Evolutionary conservation across 2,113 vertebrate species (phyloP).

Genomic region (Procavia capensis): DNA sequence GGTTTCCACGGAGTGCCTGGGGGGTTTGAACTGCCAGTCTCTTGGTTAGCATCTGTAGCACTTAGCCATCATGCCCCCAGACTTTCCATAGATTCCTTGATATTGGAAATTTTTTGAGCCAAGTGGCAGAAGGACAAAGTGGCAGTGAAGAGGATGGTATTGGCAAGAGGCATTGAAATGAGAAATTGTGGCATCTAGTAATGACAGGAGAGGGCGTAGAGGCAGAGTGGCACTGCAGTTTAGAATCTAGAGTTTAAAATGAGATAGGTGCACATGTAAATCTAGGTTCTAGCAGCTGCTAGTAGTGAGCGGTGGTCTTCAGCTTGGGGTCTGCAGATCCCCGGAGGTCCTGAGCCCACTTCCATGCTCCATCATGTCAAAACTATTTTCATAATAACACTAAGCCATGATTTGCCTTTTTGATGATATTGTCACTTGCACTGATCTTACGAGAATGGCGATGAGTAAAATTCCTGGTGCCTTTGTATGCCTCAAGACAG

Average conservation of each 20-base stretch:
- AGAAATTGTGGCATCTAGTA: not conserved
- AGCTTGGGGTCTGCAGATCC: not conserved
- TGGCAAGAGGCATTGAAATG: not conserved
- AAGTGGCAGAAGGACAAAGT: not conserved
- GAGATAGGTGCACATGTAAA: not conserved
- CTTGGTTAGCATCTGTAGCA: no score
- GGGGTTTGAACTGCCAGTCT: no score
- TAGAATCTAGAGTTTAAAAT: not conserved
- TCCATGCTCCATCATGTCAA: not conserved
- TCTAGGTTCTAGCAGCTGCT: not conserved
- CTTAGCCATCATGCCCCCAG: no score
- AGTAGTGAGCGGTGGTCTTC: not conserved
- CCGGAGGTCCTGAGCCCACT: not conserved
- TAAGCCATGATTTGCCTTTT: not conserved
- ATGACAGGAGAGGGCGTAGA: not conserved
- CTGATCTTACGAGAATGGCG: not conserved
- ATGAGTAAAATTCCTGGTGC: not conserved
- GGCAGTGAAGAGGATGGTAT: accelerated
- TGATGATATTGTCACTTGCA: not conserved
- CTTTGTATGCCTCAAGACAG: not conserved
- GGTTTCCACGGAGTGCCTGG: no score
- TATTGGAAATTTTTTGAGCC: not conserved
- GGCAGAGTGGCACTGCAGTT: not conserved
- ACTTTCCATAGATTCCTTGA: not conserved
- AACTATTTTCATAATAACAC: not conserved